Base-by-base conservation (phyloP, 2,113 vertebrate genomes). In the Aix galericulata region DNA sequence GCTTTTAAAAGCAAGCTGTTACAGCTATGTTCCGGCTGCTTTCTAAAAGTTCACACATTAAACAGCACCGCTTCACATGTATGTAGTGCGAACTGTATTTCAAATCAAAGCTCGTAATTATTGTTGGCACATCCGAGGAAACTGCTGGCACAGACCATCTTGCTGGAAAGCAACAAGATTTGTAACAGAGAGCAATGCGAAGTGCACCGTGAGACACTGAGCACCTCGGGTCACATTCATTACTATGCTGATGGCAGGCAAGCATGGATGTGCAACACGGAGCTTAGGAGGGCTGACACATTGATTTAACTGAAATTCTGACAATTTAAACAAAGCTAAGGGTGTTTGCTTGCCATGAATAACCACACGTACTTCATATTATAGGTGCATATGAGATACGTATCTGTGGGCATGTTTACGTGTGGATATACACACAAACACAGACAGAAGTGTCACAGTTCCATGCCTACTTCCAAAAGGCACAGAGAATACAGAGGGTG, bases 81-180 rank as follows among this genome's bases (percentile, higher is more conserved):
- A 23, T 1, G 3, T 1, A 52, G 79, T 8, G 68, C 0, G 20
- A 94, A n/a, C 76, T 17, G 29, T 12, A 59, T 8, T 29, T 91
- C 56, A 91, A 52, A 91, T 3, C 82, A 44, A 56, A 90, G 93
- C 76, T 84, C 29, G 0, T 78, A 52, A 96, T 79, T 48, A 29
- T 68, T 78, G 42, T 0, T 95, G 95, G 94, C 94, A 75, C 5
- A 12, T 17, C 56, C 6, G 29, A 90, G 88, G 72, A 80, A 11
- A 56, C 17, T 1, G 53, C 69, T 94, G 92, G 94, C 88, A 96
- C 2, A 5, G 69, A 96, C 60, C 93, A 48, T 72, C 96, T 86
- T 93, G 94, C 82, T 64, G 92, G 69, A 36, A 77, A 93, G 79
- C 58, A 25, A 21, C 18, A 7, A 34, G 66, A 56, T 32, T 26